phyloP scores from a whole-genome alignment of 2,888 invertebrate genomes.

The Tromatobia lineatoria region DNA sequence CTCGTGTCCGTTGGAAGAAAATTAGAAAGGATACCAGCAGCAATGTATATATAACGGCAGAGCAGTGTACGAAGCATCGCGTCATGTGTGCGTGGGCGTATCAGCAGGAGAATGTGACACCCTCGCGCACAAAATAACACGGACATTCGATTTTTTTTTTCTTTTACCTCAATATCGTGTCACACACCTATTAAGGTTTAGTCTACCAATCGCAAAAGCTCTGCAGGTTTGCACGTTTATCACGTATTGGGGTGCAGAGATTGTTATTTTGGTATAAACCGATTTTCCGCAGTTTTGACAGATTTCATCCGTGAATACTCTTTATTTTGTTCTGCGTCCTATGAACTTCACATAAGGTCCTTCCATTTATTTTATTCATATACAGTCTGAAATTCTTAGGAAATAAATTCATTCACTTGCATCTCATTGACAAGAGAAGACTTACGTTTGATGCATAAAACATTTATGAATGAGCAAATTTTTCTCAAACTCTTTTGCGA shows the following conservation, averaged over 20 bases:
- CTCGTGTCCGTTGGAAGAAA: slow-evolving; percentile 20
- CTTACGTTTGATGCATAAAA: no score
- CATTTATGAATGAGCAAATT: no score
- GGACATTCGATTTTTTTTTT: background rate
- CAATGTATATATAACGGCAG: background rate
- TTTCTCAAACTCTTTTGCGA: no score
- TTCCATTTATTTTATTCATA: no score
- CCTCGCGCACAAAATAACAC: slow-evolving; percentile 2
- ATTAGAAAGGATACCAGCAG: slow-evolving; percentile 23
- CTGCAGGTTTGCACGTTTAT: background rate
- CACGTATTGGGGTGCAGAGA: background rate
- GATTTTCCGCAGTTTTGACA: background rate
- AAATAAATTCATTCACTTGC: no score
- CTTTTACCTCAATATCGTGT: background rate
- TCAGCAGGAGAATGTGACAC: background rate
- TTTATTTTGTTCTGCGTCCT: no score
- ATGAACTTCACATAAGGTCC: no score
- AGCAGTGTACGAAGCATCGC: background rate
- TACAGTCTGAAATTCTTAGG: no score
- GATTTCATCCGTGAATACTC: no score
- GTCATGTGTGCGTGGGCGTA: slow-evolving; percentile 7
- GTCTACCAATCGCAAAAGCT: background rate
- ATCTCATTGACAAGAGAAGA: no score
- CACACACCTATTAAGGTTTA: slow-evolving; percentile 12
- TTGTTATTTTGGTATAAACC: background rate